Percentiles rank a stretch among this genome's conserved stretches.
These are phyloP conservation scores for Thamnophis sirtalis DNA, from an alignment of 2,113 vertebrate genomes.

Conservation along the genomic window DNA sequence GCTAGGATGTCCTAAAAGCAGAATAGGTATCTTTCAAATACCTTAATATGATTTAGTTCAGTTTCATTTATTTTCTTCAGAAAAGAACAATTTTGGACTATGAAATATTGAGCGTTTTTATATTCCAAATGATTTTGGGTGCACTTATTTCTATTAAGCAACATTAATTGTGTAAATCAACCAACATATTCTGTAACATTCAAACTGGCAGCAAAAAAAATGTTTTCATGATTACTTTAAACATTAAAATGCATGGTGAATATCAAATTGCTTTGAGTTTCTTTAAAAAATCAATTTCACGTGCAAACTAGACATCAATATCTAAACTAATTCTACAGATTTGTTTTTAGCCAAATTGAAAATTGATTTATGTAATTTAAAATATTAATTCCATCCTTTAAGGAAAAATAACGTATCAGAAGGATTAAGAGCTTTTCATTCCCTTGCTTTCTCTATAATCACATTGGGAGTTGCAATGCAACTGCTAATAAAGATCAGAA, in stretches of 20 bases:
- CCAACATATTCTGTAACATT: neutral
- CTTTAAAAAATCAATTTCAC: neutral
- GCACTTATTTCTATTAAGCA: neutral
- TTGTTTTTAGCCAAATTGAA: neutral
- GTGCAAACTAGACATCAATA: neutral
- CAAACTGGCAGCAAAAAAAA: neutral
- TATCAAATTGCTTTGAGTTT: neutral
- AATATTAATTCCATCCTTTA: neutral
- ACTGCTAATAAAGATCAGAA: neutral
- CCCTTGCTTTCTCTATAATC: neutral
- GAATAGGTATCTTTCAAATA: neutral
- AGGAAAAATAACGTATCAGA: neutral
- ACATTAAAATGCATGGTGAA: neutral
- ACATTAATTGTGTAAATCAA: neutral
- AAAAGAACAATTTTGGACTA: neutral
- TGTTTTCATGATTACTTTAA: neutral
- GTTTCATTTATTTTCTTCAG: conserved; percentile 2
- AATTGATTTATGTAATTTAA: neutral
- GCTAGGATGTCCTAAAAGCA: neutral
- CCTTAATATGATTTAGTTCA: neutral
- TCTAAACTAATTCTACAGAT: neutral
- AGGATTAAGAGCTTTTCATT: neutral
- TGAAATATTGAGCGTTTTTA: neutral
- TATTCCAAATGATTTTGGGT: neutral
- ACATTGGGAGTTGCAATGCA: neutral